Base-by-base conservation (phyloP, 92 coral and sea anemone species). In the Epizoanthus rinbou region DNA sequence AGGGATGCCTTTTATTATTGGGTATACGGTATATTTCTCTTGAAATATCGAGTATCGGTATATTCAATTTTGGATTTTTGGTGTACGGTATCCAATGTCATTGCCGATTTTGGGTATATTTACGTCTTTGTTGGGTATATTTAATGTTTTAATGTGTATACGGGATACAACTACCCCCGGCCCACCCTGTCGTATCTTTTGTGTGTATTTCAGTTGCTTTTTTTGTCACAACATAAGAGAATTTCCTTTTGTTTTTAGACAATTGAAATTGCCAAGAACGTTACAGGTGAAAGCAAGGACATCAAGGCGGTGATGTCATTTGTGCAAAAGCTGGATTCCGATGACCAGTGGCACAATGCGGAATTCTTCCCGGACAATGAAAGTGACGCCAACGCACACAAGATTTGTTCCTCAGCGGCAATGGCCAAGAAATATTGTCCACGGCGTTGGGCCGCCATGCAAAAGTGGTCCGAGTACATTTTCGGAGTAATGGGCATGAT, bases 351-450 rank as follows among this genome's bases (percentile, higher is more conserved):
- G 98, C 98, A 95, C 76, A 95, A 95, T 63, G 62, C 87, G 0
- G 90, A 89, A 9, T 60, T 86, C 14, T 95, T 95, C 54, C 98
- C 98, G n/a, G 93, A 83, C 28, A 93, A 93, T 80, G 98, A 95
- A 84, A 91, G 96, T 59, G 85, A 93, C 83, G 84, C 86, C 5
- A 69, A 19, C 63, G 98, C 98, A 33, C 85, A 84, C 91, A 91
- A 89, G 91, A 85, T 74, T 6, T 95, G 98, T 58, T 69, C 76
- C 14, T 89, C 90, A 17, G 85, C 93, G 15, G 85, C 70, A 76
- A 84, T 89, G 18, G 98, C 98, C 41, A 83, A 88, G 63, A 81
- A 45, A 19, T 71, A 84, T 69, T 95, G 98, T 53, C 98, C 98
- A 0, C 88, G 67, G 31, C 92, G 98, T 63, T 95, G 97, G 92